Base-by-base conservation (phyloP, 2,888 invertebrate genomes). In the Plemyria rubiginata region DNA sequence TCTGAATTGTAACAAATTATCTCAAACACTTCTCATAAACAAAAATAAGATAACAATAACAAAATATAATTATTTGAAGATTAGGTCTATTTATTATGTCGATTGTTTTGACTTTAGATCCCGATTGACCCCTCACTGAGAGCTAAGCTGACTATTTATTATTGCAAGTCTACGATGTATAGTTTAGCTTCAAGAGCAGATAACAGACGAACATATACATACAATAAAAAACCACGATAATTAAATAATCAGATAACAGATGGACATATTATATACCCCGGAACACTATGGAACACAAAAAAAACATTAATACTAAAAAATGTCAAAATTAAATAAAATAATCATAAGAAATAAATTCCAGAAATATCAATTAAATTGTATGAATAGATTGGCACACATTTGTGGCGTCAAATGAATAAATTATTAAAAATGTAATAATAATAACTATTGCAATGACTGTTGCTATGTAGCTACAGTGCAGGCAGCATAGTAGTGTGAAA, bases 31-130 rank as follows among this genome's bases (percentile, higher is more conserved):
- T 43, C 22, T 52, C 13, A 55, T 45, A 52, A 48, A 61, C 61
- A 62, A 7, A 56, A 36, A 45, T 38, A 55, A 45, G 41, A 4
- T 41, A n/a, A 62, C 60, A 56, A 61, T 61, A 61, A 61, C 52
- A 56, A 56, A n/a, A n/a, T n/a, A n/a, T n/a, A n/a, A n/a, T n/a
- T n/a, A n/a, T n/a, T n/a, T n/a, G n/a, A n/a, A n/a, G n/a, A n/a
- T n/a, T n/a, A n/a, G n/a, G n/a, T n/a, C n/a, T n/a, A n/a, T n/a
- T n/a, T n/a, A n/a, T n/a, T n/a, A 22, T 22, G 22, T 22, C 22
- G 22, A 3, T 22, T 22, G n/a, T 22, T 22, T 22, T 6, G 32
- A 32, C 7, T 32, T 8, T 8, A 32, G 6, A 32, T 32, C 32
- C 32, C 6, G 6, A 32, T 32, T 32, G 32, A 32, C 7, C 32